These are phyloP conservation scores for Gymnocephalus cernua DNA, from an alignment of 2,113 vertebrate species.

Conservation along the genomic window DNA sequence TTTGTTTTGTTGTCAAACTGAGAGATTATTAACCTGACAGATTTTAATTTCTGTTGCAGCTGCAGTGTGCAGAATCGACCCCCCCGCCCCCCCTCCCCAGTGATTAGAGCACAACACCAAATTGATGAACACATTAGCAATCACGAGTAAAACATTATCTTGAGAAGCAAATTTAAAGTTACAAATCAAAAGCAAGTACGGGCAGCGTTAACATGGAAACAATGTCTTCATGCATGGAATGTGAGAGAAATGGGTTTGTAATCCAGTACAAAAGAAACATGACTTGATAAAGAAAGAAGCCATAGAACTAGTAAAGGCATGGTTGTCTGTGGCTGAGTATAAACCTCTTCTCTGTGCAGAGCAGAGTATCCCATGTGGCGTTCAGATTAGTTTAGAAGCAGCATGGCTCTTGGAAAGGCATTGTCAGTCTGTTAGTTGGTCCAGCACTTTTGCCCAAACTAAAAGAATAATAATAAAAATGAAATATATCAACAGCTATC, in stretches of 20 bases:
- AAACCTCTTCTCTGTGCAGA: background rate
- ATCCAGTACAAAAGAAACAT: background rate
- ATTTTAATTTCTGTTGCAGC: background rate
- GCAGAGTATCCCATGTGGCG: background rate
- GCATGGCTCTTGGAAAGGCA: background rate
- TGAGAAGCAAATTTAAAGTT: background rate
- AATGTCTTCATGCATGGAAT: background rate
- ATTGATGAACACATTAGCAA: background rate
- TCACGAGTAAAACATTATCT: background rate
- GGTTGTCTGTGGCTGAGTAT: too few species aligned
- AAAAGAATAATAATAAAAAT: too few species aligned
- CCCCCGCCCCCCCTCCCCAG: too few species aligned
- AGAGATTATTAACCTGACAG: constrained; percentile 4
- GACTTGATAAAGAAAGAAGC: background rate
- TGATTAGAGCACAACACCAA: background rate
- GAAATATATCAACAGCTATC: too few species aligned
- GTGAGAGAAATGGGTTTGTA: background rate
- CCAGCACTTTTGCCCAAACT: background rate
- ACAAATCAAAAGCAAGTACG: constrained; percentile 1
- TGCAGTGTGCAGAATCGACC: background rate
- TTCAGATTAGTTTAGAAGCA: background rate
- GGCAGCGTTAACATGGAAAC: background rate
- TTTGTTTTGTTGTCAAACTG: background rate
- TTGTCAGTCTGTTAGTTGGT: background rate
- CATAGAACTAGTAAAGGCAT: background rate